phyloP scores from a whole-genome alignment of 1,140 invertebrate species.

The Archegozetes longisetosus region DNA sequence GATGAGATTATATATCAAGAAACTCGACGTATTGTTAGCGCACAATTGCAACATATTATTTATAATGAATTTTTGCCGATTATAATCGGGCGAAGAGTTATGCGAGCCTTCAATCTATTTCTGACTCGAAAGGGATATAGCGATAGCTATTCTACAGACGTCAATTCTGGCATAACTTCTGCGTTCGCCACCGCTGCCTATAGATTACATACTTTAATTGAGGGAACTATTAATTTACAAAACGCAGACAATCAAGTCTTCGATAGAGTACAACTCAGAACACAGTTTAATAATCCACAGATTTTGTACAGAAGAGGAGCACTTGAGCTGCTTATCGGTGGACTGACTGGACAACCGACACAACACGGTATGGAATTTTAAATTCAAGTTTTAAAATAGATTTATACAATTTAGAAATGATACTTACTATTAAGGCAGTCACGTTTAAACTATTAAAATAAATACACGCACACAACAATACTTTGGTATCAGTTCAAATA shows the following conservation, averaged over 20 bases:
- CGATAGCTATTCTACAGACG: background rate
- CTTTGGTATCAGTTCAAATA: too few species aligned
- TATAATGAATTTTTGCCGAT: constrained; percentile 35
- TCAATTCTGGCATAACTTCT: background rate
- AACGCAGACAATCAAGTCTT: constrained; percentile 1
- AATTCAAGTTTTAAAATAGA: constrained; percentile 42
- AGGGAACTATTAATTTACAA: constrained; percentile 29
- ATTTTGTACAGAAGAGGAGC: constrained; percentile 46
- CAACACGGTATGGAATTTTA: constrained; percentile 48
- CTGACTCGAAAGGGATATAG: background rate
- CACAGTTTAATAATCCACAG: constrained; percentile 89
- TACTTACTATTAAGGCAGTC: too few species aligned
- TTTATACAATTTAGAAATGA: background rate
- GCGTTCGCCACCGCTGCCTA: constrained; percentile 34
- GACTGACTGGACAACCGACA: constrained; percentile 71
- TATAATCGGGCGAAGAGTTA: constrained; percentile 23
- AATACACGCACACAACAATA: too few species aligned
- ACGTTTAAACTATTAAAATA: too few species aligned
- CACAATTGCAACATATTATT: constrained; percentile 43
- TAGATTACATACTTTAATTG: constrained; percentile 48
- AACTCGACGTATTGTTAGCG: constrained; percentile 37
- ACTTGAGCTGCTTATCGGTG: constrained; percentile 68
- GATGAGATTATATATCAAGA: constrained; percentile 35
- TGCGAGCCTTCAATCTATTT: constrained; percentile 4
- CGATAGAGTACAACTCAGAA: constrained; percentile 44